These are phyloP conservation scores for Lottia scabra DNA, from an alignment of 2,888 invertebrate genomes.

Conservation along the genomic window DNA sequence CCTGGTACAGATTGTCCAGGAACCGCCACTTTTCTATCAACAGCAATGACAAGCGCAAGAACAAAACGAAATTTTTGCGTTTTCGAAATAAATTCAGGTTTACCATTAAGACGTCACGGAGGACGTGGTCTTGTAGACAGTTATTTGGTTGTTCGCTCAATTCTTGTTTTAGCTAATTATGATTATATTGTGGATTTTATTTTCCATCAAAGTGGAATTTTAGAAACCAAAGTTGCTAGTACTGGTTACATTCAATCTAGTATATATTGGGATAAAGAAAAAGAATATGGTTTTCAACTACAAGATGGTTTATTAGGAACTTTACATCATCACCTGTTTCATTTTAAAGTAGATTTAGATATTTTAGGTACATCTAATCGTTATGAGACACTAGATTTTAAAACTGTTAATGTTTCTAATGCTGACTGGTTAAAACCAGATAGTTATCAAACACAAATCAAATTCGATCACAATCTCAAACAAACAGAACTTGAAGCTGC, in stretches of 20 bases:
- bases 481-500: conserved; percentile 46
- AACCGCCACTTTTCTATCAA: conserved; percentile 25
- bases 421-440: conserved; percentile 27
- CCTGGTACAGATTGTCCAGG: conserved; percentile 35
- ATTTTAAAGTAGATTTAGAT: conserved; percentile 40
- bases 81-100: conserved; percentile 28
- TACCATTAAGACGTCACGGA: conserved; percentile 32
- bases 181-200: conserved; percentile 34
- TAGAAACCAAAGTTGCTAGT: conserved; percentile 26
- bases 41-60: conserved; percentile 9
- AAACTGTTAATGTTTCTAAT: conserved; percentile 33
- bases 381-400: conserved; percentile 49
- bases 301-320: conserved; percentile 18
- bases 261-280: conserved; percentile 17
- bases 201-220: conserved; percentile 30
- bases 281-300: conserved; percentile 26
- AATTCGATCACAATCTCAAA: conserved; percentile 33
- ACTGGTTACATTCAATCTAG: conserved; percentile 31
- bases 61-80: conserved; percentile 22
- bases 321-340: conserved; percentile 33
- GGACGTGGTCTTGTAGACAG: conserved; percentile 20
- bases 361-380: conserved; percentile 50
- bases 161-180: conserved; percentile 26
- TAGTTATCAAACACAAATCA: conserved; percentile 35
- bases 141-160: conserved; percentile 24